A percentile compares a stretch with the other conserved stretches of the same genome.
Conservation (phyloP, 2,113 vertebrate genomes). For the Phaethornis superciliosus region DNA sequence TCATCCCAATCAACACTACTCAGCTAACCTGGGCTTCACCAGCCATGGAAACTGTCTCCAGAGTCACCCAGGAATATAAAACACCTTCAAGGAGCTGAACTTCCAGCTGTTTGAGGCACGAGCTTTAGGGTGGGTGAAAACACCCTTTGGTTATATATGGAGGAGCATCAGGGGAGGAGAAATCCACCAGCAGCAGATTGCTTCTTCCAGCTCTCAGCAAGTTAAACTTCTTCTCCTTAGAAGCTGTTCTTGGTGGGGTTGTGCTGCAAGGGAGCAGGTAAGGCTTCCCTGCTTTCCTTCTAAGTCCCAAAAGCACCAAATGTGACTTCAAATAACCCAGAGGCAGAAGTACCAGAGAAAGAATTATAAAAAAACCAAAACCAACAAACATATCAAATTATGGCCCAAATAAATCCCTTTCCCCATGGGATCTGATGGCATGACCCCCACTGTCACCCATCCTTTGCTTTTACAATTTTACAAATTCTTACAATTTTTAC, state of each 20-base stretch:
- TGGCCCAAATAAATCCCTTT: not conserved
- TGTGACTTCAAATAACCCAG: not conserved
- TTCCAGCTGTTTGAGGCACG: not conserved
- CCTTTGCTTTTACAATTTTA: not conserved
- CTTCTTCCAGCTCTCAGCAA: not conserved
- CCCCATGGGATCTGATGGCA: not conserved
- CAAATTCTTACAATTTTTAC: not conserved
- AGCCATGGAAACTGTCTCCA: not conserved
- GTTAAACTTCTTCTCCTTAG: not conserved
- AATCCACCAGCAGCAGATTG: not conserved
- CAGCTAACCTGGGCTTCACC: not conserved
- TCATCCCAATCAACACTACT: not conserved
- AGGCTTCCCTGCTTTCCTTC: not conserved
- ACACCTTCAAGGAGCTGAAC: not conserved
- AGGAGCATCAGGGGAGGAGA: not conserved
- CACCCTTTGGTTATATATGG: rapidly evolving
- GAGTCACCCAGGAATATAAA: not conserved
- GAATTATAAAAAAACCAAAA: not conserved
- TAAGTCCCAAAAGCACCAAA: not conserved
- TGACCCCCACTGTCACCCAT: not conserved
- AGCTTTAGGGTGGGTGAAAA: not conserved
- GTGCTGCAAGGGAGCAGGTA: not conserved
- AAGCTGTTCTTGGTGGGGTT: not conserved
- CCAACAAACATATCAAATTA: not conserved
- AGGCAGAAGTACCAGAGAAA: not conserved